Evolutionary conservation across 1,140 invertebrate genomes (phyloP), one percentile per base, ranked within the genome.

Genomic region (Diplogasteroides magnus): DNA sequence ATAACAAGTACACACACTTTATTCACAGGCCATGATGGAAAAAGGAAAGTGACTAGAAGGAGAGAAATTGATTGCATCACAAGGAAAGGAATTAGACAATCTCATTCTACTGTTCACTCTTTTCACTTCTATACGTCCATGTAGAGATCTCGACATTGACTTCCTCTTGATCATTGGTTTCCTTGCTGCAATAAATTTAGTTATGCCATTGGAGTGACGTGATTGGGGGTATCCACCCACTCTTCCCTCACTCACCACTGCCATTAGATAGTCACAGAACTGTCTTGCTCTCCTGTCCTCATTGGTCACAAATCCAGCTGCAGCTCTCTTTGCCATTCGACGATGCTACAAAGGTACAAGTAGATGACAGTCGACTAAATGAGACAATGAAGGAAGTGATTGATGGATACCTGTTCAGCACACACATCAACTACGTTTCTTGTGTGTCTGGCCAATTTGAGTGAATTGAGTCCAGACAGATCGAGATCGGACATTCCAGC

Each of bases 1-100:
- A n/a, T n/a, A 48, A 48, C 37, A 48, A 48, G 37, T 48, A 48
- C 37, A 48, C 37, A 48, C 37, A 48, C 37, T 48, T 48, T 48
- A 48, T 48, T 48, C 37, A 48, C 6, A 11, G 37, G 37, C 6
- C 37, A 48, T 48, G 37, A 48, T n/a, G n/a, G n/a, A n/a, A n/a
- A 48, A 11, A 11, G 37, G 37, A 48, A 48, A 48, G 6, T 48
- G 19, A 19, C 6, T 48, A 48, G 37, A 6, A 48, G 37, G 37
- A 19, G 37, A 48, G 37, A 48, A n/a, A n/a, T n/a, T n/a, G n/a
- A n/a, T n/a, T n/a, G n/a, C n/a, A n/a, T n/a, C n/a, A n/a, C n/a
- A n/a, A n/a, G n/a, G n/a, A n/a, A n/a, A n/a, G n/a, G n/a, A n/a
- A n/a, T n/a, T n/a, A n/a, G n/a, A n/a, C n/a, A n/a, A n/a, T n/a